Evolutionary conservation across 2,113 vertebrate species (phyloP), one percentile per base, ranked within the genome.

Genomic region (Mormyrus lacerda): DNA sequence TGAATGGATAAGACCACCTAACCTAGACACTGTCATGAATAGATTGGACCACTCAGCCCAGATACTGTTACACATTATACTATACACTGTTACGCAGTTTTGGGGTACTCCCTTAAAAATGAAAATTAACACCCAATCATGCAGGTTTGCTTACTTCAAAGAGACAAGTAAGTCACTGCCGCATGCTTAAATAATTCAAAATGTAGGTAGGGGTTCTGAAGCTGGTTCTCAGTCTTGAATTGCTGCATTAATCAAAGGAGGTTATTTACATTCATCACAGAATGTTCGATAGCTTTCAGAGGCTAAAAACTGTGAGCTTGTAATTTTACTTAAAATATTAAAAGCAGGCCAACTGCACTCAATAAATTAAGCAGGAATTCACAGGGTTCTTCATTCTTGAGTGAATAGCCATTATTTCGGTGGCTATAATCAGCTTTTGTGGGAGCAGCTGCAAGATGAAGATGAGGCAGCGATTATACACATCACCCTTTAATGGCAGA

Each of bases 321-420:
- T 79, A 79, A 79, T 85, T 85, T 85, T 48, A 24, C 21, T 85
- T 85, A 85, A 85, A 85, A 27, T 85, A 50, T 48, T 50, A 47
- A 50, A 85, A 47, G 42, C 45, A 45, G 82, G 82, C 44, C 83
- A 48, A 31, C 27, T 47, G 44, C 10, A 50, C 83, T 48, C 44
- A 11, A 45, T 48, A 85, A 50, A 85, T 85, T 50, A 47, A 27
- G 45, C 24, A 10, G 45, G 83, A 85, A 13, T 27, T 79, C 73
- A 42, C 31, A 79, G 31, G 61, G 61, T 42, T 42, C 15, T 79
- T 79, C 73, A 42, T 79, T 79, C 73, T 39, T 79, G 73, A 31
- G 61, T 69, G 73, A 79, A 79, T 79, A 79, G 35, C 73, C 47
- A 27, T 85, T 47, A 48, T 42, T 27, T 48, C 27, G 21, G 83